phyloP scores from a whole-genome alignment of 2,797 vertebrate genomes.

The Callimico goeldii region DNA sequence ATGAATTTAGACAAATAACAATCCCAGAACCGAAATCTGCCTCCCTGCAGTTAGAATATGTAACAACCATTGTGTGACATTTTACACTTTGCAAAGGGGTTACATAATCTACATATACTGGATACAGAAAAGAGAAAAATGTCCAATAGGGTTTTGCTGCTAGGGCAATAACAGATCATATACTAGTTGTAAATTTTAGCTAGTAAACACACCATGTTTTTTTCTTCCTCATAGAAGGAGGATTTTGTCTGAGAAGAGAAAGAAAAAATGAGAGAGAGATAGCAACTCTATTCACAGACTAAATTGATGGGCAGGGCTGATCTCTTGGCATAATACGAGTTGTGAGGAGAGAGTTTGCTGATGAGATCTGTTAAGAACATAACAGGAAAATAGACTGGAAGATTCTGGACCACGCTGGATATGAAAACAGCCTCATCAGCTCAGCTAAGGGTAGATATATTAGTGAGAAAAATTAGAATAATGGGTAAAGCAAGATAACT shows the following conservation, averaged over 20 bases:
- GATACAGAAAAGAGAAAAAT: neutral
- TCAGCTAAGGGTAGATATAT: neutral
- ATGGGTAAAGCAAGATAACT: neutral
- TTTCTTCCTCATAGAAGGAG: neutral
- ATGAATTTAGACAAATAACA: neutral
- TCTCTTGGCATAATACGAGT: neutral
- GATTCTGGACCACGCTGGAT: rapidly evolving
- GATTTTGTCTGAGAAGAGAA: neutral
- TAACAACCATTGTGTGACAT: neutral
- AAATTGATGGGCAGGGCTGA: neutral
- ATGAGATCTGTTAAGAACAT: neutral
- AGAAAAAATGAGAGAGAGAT: neutral
- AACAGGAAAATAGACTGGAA: neutral
- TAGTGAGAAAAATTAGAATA: neutral
- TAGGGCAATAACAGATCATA: neutral
- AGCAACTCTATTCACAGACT: neutral
- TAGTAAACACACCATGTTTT: neutral
- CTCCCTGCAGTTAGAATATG: neutral
- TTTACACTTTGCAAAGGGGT: neutral
- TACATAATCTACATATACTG: neutral
- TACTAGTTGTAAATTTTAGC: neutral
- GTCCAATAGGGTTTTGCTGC: neutral
- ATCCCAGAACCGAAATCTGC: neutral
- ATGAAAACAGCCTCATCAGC: neutral
- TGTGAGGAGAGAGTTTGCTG: neutral